Conservation (phyloP, 2,888 invertebrate genomes). For the Adelognathus sp. region DNA sequence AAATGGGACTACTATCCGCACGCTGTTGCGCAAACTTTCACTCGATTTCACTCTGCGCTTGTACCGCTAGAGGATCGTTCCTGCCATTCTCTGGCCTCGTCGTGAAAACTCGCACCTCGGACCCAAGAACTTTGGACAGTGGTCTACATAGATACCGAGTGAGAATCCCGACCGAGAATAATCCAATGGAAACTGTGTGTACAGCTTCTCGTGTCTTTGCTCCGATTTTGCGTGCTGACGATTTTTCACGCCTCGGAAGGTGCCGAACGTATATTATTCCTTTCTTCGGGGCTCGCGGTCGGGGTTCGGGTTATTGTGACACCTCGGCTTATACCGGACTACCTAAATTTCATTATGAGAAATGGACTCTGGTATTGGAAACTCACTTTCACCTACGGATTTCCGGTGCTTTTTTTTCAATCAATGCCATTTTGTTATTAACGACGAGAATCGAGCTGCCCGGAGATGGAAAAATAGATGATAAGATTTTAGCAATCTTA, state of each 20-base stretch:
- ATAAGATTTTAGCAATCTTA: too few relatives aligned
- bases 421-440: not conserved
- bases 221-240: constrained; percentile 34
- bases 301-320: constrained; percentile 48
- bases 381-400: not conserved
- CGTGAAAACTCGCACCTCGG: not conserved
- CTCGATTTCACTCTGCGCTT: constrained; percentile 73
- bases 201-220: constrained; percentile 37
- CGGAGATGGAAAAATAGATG: too few relatives aligned
- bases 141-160: constrained; percentile 32
- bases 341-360: constrained; percentile 34
- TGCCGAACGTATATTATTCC: constrained; percentile 48
- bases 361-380: constrained; percentile 48
- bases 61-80: not conserved
- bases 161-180: not conserved
- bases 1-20: constrained; percentile 45
- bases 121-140: constrained; percentile 44
- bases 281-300: constrained; percentile 38
- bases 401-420: not conserved
- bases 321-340: constrained; percentile 39
- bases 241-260: constrained; percentile 53
- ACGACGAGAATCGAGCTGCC: too few relatives aligned
- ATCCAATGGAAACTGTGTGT: constrained; percentile 3
- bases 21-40: constrained; percentile 78
- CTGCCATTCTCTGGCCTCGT: constrained; percentile 19